Conservation (phyloP, 1,140 invertebrate species). For the Drosophila mauritiana region DNA sequence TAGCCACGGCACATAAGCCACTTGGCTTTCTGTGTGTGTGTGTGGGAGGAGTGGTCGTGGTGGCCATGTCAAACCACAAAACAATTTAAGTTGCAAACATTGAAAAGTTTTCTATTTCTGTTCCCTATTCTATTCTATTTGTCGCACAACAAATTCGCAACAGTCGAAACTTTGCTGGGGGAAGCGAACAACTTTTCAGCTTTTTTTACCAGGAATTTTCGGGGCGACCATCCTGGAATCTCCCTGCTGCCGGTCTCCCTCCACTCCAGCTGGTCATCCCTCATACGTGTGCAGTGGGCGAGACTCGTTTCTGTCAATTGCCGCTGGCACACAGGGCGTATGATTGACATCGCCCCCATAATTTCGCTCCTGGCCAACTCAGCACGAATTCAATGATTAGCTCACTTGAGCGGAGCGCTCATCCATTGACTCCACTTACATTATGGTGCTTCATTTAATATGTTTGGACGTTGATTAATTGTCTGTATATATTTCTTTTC, state of each 20-base stretch:
- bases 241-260: not conserved
- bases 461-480: conserved; percentile 71
- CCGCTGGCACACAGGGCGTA: conserved; percentile 54
- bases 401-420: conserved; percentile 25
- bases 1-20: conserved; percentile 66
- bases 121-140: conserved; percentile 29
- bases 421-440: conserved; percentile 15
- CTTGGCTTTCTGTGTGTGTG: conserved; percentile 37
- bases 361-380: not conserved
- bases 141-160: conserved; percentile 54
- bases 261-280: conserved; percentile 4
- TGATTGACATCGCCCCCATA: conserved; percentile 56
- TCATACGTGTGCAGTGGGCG: conserved; percentile 15
- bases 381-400: conserved; percentile 37
- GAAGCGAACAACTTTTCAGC: conserved; percentile 34
- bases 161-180: conserved; percentile 43
- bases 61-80: conserved; percentile 72
- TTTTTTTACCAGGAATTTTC: conserved; percentile 18
- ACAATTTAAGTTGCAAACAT: conserved; percentile 77
- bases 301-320: conserved; percentile 33
- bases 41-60: conserved; percentile 20
- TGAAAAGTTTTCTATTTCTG: conserved; percentile 58
- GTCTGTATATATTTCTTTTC: conserved; percentile 37
- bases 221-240: conserved; percentile 11
- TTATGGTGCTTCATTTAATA: conserved; percentile 48